Base-by-base conservation (phyloP, 2,888 invertebrate genomes). In the Alviniconcha strummeri region DNA sequence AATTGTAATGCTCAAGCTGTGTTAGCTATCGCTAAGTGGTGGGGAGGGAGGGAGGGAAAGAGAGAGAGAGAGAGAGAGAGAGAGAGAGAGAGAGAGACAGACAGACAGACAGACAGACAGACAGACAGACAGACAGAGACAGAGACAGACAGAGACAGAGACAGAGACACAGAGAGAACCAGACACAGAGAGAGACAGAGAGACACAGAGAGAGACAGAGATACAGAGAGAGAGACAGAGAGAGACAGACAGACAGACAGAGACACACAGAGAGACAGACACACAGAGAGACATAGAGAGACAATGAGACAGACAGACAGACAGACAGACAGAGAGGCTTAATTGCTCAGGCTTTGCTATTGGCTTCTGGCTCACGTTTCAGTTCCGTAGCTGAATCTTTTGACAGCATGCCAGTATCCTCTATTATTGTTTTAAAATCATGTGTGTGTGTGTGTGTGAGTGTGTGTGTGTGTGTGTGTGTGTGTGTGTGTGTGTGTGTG, bases 21-120 rank as follows among this genome's bases (percentile, higher is more conserved):
- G 36, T 36, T 36, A 36, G 36, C 36, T 36, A 36, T 36, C 36
- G 36, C 36, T 36, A 36, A 36, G 36, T 36, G 36, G 64, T 13
- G 64, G 75, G 55, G 6, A 54, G 55, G 55, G 75, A 56, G 75
- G 15, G 75, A 75, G 55, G 55, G 56, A 52, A 15, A 55, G 55
- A 54, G 4, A 55, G 55, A 54, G 13, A 54, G 55, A 54, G 4
- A 54, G 55, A 54, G 4, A 54, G 72, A 72, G 52, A 72, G 72
- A 72, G 52, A 72, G 36, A 19, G 72, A 72, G 72, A 72, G 72
- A 36, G 36, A 72, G 52, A 72, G 72, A 72, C 36, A 72, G 36
- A 72, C 72, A 72, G 36, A 72, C 52, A 36, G 1, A 4, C 52
- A 72, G 52, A 72, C 72, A 72, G 36, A 72, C 8, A 72, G 36